Evolutionary conservation across 92 coral and sea anemone species (phyloP), one percentile per base, ranked within the genome.

Genomic region (Phenganax stokvisi): DNA sequence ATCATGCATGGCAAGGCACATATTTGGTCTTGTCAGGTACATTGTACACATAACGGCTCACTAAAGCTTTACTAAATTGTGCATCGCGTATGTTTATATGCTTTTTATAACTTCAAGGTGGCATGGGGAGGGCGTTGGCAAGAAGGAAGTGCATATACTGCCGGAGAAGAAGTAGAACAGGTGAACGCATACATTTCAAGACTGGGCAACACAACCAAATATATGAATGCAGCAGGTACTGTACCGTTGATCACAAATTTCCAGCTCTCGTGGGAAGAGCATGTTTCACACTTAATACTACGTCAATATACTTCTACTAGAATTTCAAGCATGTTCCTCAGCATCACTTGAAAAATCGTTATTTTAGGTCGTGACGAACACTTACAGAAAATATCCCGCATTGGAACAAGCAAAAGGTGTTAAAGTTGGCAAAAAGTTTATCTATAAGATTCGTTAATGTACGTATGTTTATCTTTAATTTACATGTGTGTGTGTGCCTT

Each of bases 101-200:
- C 72, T 66, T 66, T 66, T 27, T 15, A 62, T 15, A 66, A 72
- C 27, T 9, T 52, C 77, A 17, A 72, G 77, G 77, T 72, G 57
- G 47, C 77, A 51, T 72, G 77, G 77, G 77, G 77, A 37, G 77
- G 77, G 13, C 77, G 57, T 72, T 72, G 77, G 77, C 77, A 72
- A 51, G 77, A 72, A 31, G 77, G 77, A 17, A 55, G 57, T 72
- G 77, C 57, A 16, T 72, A 55, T 72, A 72, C 77, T 16, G 51
- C 59, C 13, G 77, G 77, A 52, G 77, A 72, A 37, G 77, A 72
- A 55, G 77, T 72, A 37, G 60, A 72, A 52, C 77, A 72, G 51
- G 51, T 72, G 7, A 72, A 72, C 51, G 60, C 56, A 9, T 72
- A 72, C 37, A 72, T 72, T 72, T 72, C 77, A 47, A 31, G 77